phyloP scores from a whole-genome alignment of 1,140 invertebrate species.

The Ylistrum balloti region DNA sequence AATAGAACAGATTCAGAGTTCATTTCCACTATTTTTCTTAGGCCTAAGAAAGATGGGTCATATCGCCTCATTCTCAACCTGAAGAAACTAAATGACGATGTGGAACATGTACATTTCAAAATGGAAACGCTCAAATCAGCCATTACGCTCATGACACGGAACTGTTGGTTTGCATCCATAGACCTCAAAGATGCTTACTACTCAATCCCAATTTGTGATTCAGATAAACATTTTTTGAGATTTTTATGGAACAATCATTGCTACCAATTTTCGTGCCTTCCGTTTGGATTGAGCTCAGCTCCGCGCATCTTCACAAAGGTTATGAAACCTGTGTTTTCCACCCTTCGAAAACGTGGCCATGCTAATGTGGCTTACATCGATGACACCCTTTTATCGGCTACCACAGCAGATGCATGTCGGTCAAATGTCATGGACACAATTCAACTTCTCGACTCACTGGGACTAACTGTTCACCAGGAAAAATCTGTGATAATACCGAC shows the following conservation, averaged over 20 bases:
- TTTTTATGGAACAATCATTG: constrained; percentile 55
- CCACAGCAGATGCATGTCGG: not conserved
- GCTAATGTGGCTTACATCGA: constrained; percentile 53
- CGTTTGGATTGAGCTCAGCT: constrained; percentile 44
- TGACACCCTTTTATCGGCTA: constrained; percentile 46
- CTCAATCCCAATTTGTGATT: constrained; percentile 53
- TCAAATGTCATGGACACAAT: not conserved
- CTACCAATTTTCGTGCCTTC: constrained; percentile 49
- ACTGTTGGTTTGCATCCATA: constrained; percentile 57
- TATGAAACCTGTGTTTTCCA: constrained; percentile 54
- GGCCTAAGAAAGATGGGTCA: too few relatives aligned
- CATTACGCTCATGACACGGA: constrained; percentile 47
- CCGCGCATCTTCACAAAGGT: constrained; percentile 61
- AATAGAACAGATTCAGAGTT: too few relatives aligned
- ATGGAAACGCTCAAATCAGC: constrained; percentile 56
- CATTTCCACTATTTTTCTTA: too few relatives aligned
- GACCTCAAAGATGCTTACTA: constrained; percentile 64
- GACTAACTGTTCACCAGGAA: constrained; percentile 50
- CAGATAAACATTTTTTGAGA: constrained; percentile 56
- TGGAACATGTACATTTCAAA: constrained; percentile 52
- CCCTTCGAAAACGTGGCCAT: constrained; percentile 44
- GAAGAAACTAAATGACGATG: too few relatives aligned
- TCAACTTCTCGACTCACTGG: not conserved
- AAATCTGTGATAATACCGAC: not conserved
- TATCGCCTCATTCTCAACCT: too few relatives aligned